phyloP scores from a whole-genome alignment of 2,888 invertebrate genomes.

The Hipparchia semele region DNA sequence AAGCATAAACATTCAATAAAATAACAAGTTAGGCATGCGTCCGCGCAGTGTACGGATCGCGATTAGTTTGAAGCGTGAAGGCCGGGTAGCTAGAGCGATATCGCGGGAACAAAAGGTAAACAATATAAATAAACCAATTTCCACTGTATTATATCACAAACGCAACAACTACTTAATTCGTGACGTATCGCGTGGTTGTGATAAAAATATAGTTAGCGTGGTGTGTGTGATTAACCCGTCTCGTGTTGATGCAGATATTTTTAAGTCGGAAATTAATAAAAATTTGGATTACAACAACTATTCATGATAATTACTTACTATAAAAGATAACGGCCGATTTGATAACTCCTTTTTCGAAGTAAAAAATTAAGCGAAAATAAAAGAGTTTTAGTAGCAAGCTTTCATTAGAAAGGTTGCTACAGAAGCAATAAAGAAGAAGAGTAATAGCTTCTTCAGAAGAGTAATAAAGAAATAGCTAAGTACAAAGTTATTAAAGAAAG shows the following conservation, averaged over 20 bases:
- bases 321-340: neutral
- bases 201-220: neutral
- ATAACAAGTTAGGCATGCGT: constrained; percentile 56
- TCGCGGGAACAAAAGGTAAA: constrained; percentile 58
- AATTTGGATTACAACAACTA: neutral
- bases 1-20: constrained; percentile 44
- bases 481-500: no score
- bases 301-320: neutral
- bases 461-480: no score
- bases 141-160: constrained; percentile 35
- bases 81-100: constrained; percentile 54
- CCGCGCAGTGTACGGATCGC: constrained; percentile 51
- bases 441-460: no score
- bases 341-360: no score
- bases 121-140: constrained; percentile 50
- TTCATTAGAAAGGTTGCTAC: no score
- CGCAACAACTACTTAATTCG: constrained; percentile 14
- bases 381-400: no score
- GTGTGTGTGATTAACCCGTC: neutral
- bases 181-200: neutral
- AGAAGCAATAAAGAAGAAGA: no score
- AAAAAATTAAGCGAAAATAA: no score
- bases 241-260: neutral
- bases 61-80: constrained; percentile 69
- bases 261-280: neutral